Base-by-base conservation (phyloP, 1,140 invertebrate genomes). In the Hestina assimilis region DNA sequence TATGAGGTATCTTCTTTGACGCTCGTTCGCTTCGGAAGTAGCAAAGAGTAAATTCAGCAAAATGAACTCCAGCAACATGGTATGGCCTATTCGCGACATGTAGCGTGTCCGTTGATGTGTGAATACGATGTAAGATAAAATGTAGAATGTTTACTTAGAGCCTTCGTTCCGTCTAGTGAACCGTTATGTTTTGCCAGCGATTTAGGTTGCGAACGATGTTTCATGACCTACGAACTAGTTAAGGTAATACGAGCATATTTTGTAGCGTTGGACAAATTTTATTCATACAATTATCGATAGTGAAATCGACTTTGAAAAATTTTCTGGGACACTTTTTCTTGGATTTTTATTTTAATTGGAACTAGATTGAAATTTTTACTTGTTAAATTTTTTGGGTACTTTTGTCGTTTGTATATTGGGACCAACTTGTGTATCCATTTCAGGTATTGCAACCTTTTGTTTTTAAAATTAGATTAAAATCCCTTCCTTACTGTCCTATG, bases 141-240 rank as follows among this genome's bases (percentile, higher is more conserved):
- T 79, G 71, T 69, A 62, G 55, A 63, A 65, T 85, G 72, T 87
- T 87, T 87, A 69, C 69, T 61, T 65, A 74, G 57, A 69, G 76
- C 69, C 66, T 78, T 58, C 68, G 72, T 54, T 61, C 65, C 59
- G 72, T 55, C 66, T 84, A 87, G 86, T 84, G 82, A 87, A 87
- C 82, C 84, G 84, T 85, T 87, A 85, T 84, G 77, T 83, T 87
- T 79, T 80, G 72, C 50, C 67, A 71, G 50, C 67, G 77, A 81
- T 81, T 84, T 75, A 59, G 62, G 43, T 57, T 59, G 48, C 57
- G 41, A 50, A 48, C 45, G 42, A 5, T 26, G 38, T 38, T 48
- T 59, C 52, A 46, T 59, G 56, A 64, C 53, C 45, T 52, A 40
- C 40, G 46, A 57, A 56, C 52, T 64, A 64, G 55, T 59, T 63